Evolutionary conservation across 1,140 invertebrate genomes (phyloP).

Genomic region (Drosophila subobscura): DNA sequence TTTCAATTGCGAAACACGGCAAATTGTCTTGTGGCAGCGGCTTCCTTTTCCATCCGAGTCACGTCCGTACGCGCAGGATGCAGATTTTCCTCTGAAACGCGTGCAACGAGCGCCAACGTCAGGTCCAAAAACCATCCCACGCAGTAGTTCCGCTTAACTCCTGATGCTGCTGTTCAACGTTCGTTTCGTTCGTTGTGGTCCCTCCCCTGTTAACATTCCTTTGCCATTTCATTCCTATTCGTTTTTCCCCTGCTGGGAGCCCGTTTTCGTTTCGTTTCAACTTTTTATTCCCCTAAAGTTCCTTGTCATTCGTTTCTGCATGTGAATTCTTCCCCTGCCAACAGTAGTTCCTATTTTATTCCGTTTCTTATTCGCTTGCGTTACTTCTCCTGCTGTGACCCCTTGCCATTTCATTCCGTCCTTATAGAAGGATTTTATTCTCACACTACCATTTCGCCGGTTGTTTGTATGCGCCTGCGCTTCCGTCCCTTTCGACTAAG

Average conservation of each 20-base stretch:
- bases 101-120: slow-evolving; percentile 25
- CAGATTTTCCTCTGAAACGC: slow-evolving; percentile 74
- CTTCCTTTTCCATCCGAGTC: slow-evolving; percentile 44
- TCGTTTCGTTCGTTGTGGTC: slow-evolving; percentile 25
- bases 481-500: not conserved
- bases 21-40: slow-evolving; percentile 43
- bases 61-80: slow-evolving; percentile 71
- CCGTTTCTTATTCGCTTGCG: no score
- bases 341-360: no score
- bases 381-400: slow-evolving; percentile 24
- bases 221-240: slow-evolving; percentile 23
- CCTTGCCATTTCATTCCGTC: slow-evolving; percentile 6
- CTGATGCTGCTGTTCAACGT: slow-evolving; percentile 19
- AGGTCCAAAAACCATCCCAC: slow-evolving; percentile 22
- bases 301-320: no score
- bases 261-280: no score
- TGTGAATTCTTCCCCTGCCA: no score
- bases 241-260: slow-evolving; percentile 1
- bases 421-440: slow-evolving; percentile 7
- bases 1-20: slow-evolving; percentile 40
- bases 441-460: slow-evolving; percentile 26
- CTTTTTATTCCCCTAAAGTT: no score
- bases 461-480: slow-evolving; percentile 62
- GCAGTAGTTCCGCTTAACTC: slow-evolving; percentile 11
- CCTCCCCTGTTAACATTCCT: slow-evolving; percentile 6